A percentile compares a stretch with the other conserved stretches of the same genome.
Conservation (phyloP, 2,113 vertebrate species). For the Heterochromis multidens region DNA sequence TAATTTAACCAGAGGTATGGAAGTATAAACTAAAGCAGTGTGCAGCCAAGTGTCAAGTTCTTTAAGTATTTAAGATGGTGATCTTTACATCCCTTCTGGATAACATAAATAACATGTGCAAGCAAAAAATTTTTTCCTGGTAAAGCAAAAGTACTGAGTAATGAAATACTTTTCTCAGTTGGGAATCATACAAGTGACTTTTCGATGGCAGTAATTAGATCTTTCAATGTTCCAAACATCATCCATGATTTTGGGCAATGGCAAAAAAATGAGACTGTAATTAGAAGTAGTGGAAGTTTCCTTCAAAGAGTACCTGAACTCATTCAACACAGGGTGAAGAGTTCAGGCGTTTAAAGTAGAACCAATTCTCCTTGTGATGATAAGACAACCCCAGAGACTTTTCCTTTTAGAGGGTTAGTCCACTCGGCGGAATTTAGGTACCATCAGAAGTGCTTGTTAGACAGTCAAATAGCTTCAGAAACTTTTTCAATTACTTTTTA, state of each 20-base stretch:
- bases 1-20: not conserved
- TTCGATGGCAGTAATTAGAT: not conserved
- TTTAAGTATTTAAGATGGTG: not conserved
- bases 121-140: not conserved
- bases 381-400: not conserved
- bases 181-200: not conserved
- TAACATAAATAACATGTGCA: not conserved
- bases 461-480: not conserved
- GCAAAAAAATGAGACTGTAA: not conserved
- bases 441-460: not conserved
- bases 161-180: not conserved
- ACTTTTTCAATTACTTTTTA: rapidly evolving
- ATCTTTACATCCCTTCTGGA: not conserved
- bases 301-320: not conserved
- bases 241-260: not conserved
- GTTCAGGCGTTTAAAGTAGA: not conserved
- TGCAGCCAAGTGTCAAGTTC: not conserved
- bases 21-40: not conserved
- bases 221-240: not conserved
- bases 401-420: not conserved
- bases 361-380: not conserved
- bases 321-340: not conserved
- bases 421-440: not conserved
- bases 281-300: not conserved
- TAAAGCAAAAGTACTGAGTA: not conserved